Percentiles rank a stretch among this genome's conserved stretches.
phyloP scores from a whole-genome alignment of 2,888 invertebrate genomes.

The Rapana venosa region DNA sequence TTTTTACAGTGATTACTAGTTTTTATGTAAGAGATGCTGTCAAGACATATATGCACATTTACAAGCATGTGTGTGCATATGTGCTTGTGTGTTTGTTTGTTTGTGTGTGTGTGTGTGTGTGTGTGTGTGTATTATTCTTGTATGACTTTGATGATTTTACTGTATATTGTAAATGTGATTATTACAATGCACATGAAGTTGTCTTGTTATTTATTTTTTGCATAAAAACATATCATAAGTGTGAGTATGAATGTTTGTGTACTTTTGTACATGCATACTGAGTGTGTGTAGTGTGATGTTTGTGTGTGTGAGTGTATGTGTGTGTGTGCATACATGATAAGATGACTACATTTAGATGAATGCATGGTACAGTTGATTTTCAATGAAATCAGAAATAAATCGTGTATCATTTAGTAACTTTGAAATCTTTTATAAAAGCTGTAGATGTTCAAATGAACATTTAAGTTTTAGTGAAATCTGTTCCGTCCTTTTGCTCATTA shows the following conservation, averaged over 20 bases:
- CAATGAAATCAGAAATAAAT: neutral
- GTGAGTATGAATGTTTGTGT: neutral
- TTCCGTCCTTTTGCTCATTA: neutral
- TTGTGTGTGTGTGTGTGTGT: neutral
- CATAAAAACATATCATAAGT: neutral
- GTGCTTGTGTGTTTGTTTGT: neutral
- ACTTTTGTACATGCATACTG: neutral
- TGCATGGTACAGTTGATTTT: neutral
- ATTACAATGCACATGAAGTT: neutral
- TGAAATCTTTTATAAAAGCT: neutral
- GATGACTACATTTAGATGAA: neutral
- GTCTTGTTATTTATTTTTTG: neutral
- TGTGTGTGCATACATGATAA: neutral
- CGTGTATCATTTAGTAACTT: neutral
- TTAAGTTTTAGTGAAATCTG: neutral
- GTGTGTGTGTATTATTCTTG: too few relatives aligned
- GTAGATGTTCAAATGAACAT: neutral
- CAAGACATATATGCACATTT: too few relatives aligned
- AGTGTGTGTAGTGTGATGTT: neutral
- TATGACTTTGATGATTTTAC: too few relatives aligned
- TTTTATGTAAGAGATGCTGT: too few relatives aligned
- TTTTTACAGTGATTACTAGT: too few relatives aligned
- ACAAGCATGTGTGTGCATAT: neutral
- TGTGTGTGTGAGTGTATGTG: neutral
- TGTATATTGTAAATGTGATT: too few relatives aligned